Evolutionary conservation across 2,888 invertebrate species (phyloP).

Genomic region (Petrolisthes cinctipes): DNA sequence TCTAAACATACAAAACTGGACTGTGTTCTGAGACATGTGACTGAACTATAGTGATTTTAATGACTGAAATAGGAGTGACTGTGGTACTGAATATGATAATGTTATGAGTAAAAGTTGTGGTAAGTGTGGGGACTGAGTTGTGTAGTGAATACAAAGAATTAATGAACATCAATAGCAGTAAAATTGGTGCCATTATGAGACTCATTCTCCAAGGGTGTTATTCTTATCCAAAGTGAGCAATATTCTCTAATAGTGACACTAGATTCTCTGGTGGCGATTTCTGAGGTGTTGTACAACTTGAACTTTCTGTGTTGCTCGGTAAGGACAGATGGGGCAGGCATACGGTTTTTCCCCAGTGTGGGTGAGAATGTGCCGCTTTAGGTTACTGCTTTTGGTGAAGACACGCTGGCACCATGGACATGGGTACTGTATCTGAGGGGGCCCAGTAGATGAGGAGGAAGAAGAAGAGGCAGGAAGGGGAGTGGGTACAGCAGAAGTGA

Average conservation of each 20-base stretch:
- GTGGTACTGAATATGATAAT: too few species aligned
- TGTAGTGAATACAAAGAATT: too few species aligned
- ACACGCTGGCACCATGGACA: conserved; percentile 54
- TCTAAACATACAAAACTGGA: too few species aligned
- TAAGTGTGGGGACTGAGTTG: too few species aligned
- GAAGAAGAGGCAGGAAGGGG: neutral
- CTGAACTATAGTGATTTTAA: too few species aligned
- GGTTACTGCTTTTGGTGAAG: conserved; percentile 55
- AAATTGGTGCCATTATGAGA: too few species aligned
- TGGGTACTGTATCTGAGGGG: conserved; percentile 25
- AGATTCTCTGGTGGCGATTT: conserved; percentile 13
- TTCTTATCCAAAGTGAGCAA: neutral
- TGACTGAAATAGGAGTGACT: too few species aligned
- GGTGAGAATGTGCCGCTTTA: conserved; percentile 49
- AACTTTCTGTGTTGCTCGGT: conserved; percentile 57
- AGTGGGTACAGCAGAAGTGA: conserved; percentile 8
- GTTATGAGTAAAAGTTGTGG: too few species aligned
- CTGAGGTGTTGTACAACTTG: conserved; percentile 54
- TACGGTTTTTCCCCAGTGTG: conserved; percentile 57
- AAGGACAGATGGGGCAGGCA: conserved; percentile 53
- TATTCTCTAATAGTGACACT: neutral
- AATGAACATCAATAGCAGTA: too few species aligned
- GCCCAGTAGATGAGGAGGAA: neutral
- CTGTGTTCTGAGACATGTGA: too few species aligned
- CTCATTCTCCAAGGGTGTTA: too few species aligned